Base-by-base conservation (phyloP, 2,113 vertebrate genomes). In the Rutilus rutilus region DNA sequence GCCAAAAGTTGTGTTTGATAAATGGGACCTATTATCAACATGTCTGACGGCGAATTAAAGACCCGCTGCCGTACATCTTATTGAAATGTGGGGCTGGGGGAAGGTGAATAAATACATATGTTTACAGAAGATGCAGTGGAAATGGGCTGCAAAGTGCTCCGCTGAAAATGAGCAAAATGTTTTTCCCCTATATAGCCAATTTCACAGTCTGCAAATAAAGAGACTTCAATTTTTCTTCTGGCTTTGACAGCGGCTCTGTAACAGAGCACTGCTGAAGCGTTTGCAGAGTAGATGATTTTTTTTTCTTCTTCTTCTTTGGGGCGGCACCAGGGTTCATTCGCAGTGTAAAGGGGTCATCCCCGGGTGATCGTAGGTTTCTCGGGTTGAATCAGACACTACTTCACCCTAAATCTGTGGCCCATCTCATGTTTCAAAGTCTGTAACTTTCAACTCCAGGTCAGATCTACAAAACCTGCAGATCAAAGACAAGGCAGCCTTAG, bases 1-100 rank as follows among this genome's bases (percentile, higher is more conserved):
- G 74, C 87, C 64, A 77, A 82, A 83, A 83, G 85, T 74, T 85
- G 60, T 17, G 79, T 84, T 87, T 90, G 88, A 88, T 88, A 81
- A 86, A 88, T 86, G 88, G 77, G 83, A 27, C 64, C 84, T 88
- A 88, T 89, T 90, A 89, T 88, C 87, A 81, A 73, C 82, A 79
- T 33, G 73, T 87, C 86, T 85, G 88, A 80, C 83, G 76, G 86
- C 82, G 78, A 90, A 86, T 86, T 85, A 87, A 81, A 89, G 85
- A 86, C 73, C 85, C 82, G 69, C 65, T 78, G 74, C 57, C 14
- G 84, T 86, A 75, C 85, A 87, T 88, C 84, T 87, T 86, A 88
- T 82, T 88, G 87, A 88, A 75, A 88, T 77, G 79, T 74, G 65
- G 62, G 64, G 39, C 64, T 52, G 62, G 73, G 73, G 75, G 79